Evolutionary conservation across 2,888 invertebrate species (phyloP).

Genomic region (Drosophila multiciliata): DNA sequence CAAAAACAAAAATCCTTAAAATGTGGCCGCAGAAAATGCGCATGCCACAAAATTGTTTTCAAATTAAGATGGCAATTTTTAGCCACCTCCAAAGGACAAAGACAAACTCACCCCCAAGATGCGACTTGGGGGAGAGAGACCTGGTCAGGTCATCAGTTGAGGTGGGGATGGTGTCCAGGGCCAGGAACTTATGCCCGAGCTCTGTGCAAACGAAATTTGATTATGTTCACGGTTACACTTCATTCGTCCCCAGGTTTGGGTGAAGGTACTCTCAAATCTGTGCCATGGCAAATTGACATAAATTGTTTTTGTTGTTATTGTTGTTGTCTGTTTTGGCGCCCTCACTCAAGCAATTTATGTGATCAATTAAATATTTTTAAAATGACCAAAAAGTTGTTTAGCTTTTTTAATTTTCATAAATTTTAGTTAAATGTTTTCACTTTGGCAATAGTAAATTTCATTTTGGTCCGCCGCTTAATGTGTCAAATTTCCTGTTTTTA

Average conservation of each 20-base stretch:
- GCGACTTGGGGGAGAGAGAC: neutral
- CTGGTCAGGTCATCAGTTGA: constrained; percentile 30
- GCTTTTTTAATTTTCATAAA: constrained; percentile 84
- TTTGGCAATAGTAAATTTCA: constrained; percentile 57
- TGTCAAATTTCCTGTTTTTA: constrained; percentile 60
- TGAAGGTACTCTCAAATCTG: constrained; percentile 9
- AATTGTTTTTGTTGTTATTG: constrained; percentile 57
- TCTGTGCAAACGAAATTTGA: constrained; percentile 66
- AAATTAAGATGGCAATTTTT: constrained; percentile 77
- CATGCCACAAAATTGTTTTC: constrained; percentile 70
- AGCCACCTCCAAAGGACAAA: constrained; percentile 7
- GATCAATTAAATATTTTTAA: constrained; percentile 79
- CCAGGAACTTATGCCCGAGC: constrained; percentile 54
- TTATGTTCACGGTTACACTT: constrained; percentile 76
- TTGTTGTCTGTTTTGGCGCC: constrained; percentile 25
- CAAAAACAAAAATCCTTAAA: constrained; percentile 20
- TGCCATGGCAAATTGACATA: constrained; percentile 63
- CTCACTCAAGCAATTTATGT: constrained; percentile 73
- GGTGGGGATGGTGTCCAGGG: neutral
- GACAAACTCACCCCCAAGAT: constrained; percentile 5
- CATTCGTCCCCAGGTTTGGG: constrained; percentile 49
- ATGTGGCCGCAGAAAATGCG: constrained; percentile 24
- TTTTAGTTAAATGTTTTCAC: constrained; percentile 79
- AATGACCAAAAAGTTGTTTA: constrained; percentile 76
- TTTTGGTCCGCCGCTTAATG: constrained; percentile 61